Evolutionary conservation across 2,797 vertebrate species (phyloP).

Genomic region (Peromyscus attwateri): DNA sequence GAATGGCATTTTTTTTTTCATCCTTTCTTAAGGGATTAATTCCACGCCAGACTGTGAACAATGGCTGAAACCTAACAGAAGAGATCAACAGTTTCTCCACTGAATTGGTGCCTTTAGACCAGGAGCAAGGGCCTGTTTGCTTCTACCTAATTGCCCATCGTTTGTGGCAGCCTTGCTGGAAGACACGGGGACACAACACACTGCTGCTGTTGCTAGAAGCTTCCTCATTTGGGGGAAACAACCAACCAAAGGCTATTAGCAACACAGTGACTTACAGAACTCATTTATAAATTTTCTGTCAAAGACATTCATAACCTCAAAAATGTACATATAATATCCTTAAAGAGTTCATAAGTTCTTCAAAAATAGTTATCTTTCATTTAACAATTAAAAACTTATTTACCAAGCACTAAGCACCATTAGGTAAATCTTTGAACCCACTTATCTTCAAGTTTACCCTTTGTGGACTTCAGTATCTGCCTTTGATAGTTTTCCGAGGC

Average conservation of each 20-base stretch:
- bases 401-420: background rate
- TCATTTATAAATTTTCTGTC: constrained; percentile 35
- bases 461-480: background rate
- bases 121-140: constrained; percentile 49
- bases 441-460: background rate
- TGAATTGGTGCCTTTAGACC: constrained; percentile 2
- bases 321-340: constrained; percentile 1
- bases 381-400: constrained; percentile 63
- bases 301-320: constrained; percentile 52
- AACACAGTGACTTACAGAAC: constrained; percentile 36
- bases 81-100: constrained; percentile 70
- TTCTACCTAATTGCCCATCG: background rate
- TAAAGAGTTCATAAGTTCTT: constrained; percentile 40
- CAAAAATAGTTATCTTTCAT: constrained; percentile 54
- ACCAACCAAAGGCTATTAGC: background rate
- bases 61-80: constrained; percentile 66
- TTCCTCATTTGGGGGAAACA: constrained; percentile 56
- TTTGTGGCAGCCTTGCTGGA: background rate
- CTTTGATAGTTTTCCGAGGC: background rate
- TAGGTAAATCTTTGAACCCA: constrained; percentile 7
- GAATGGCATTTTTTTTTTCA: constrained; percentile 68
- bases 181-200: background rate
- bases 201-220: background rate
- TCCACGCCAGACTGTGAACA: constrained; percentile 77
- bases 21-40: constrained; percentile 83